These are phyloP conservation scores for Sapajus apella DNA, from an alignment of 2,113 vertebrate species.

Conservation along the genomic window DNA sequence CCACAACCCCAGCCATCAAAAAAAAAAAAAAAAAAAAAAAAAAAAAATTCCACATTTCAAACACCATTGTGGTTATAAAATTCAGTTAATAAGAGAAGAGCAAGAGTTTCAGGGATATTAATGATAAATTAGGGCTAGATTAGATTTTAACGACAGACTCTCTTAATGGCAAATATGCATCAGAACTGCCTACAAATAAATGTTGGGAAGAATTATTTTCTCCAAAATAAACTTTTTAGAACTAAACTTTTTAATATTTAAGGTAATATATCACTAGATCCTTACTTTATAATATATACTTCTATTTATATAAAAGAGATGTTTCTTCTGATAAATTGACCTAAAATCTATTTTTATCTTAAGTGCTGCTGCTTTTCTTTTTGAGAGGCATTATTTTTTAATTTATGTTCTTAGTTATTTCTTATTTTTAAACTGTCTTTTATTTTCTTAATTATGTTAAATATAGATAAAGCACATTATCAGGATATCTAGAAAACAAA, in stretches of 20 bases:
- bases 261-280: background rate
- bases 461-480: background rate
- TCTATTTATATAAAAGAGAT: background rate
- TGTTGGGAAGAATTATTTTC: background rate
- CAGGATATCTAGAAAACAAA: background rate
- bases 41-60: background rate
- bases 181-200: background rate
- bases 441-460: background rate
- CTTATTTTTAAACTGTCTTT: background rate
- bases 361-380: background rate
- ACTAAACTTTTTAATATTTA: background rate
- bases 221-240: background rate
- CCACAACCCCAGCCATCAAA: no score
- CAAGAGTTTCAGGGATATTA: background rate
- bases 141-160: slow-evolving; percentile 16
- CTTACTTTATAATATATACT: background rate
- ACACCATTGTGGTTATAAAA: background rate
- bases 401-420: background rate
- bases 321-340: background rate
- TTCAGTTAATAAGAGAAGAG: background rate
- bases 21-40: background rate
- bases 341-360: background rate
- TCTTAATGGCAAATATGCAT: background rate
- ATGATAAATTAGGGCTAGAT: background rate
- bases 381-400: background rate